phyloP scores from a whole-genome alignment of 30 jellyfish, hydroid and myxozoan genomes.

The Mastigias papua region DNA sequence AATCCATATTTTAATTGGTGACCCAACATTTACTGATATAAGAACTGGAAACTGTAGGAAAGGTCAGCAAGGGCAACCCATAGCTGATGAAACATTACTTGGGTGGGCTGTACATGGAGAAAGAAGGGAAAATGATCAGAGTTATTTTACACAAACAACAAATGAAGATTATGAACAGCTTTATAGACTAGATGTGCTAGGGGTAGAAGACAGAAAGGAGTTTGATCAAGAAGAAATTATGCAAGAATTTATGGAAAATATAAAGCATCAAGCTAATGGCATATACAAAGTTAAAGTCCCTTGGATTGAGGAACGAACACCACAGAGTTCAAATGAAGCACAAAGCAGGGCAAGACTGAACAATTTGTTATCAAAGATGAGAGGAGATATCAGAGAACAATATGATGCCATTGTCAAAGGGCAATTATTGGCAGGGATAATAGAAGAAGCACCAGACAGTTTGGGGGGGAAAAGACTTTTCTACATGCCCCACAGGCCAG shows the following conservation, averaged over 20 bases:
- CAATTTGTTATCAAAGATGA: conserved; percentile 41
- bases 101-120: conserved; percentile 73
- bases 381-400: conserved; percentile 36
- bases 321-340: conserved; percentile 60
- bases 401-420: conserved; percentile 56
- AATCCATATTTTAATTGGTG: conserved; percentile 58
- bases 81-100: conserved; percentile 63
- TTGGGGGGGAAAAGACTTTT: conserved; percentile 42
- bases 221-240: conserved; percentile 55
- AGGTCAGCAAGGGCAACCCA: conserved; percentile 47
- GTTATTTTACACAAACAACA: conserved; percentile 61
- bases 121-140: conserved; percentile 3
- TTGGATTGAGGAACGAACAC: conserved; percentile 62
- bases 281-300: conserved; percentile 40
- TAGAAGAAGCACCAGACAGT: conserved; percentile 52
- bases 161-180: conserved; percentile 45
- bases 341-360: conserved; percentile 63
- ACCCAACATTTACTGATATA: conserved; percentile 54
- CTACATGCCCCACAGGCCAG: conserved; percentile 71
- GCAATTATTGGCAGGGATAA: conserved; percentile 49
- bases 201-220: conserved; percentile 33
- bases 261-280: conserved; percentile 34
- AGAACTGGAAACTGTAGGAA: conserved; percentile 63
- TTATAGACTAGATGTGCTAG: conserved; percentile 46
- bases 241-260: conserved; percentile 47